These are phyloP conservation scores for Antrozous pallidus DNA, from an alignment of 2,797 vertebrate genomes.

Conservation along the genomic window DNA sequence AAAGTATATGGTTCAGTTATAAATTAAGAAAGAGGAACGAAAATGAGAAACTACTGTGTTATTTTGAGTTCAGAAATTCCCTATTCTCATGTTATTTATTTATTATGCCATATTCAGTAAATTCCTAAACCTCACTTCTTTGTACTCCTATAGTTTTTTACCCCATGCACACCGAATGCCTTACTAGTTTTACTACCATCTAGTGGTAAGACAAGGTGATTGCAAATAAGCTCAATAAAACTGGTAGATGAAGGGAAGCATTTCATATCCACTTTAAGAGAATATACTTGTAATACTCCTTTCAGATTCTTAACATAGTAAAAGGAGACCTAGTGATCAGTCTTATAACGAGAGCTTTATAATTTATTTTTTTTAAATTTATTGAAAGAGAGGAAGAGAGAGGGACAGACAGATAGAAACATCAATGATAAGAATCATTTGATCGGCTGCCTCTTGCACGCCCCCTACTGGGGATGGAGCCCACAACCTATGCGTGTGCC, in stretches of 20 bases:
- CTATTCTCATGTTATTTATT: not conserved
- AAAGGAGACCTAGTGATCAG: not conserved
- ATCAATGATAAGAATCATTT: too few relatives aligned
- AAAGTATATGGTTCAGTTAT: not conserved
- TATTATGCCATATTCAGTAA: not conserved
- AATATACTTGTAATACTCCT: not conserved
- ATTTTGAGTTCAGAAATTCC: not conserved
- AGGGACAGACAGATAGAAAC: too few relatives aligned
- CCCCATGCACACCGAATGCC: not conserved
- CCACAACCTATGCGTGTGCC: too few relatives aligned
- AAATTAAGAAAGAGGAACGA: not conserved
- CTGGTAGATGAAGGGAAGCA: not conserved
- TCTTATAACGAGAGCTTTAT: not conserved
- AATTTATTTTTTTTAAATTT: too few relatives aligned
- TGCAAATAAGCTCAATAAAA: not conserved
- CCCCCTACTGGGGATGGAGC: too few relatives aligned
- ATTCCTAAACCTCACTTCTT: not conserved
- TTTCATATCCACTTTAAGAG: not conserved
- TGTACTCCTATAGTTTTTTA: not conserved
- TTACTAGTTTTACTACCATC: constrained; percentile 49
- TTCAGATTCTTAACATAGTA: not conserved
- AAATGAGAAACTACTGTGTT: not conserved
- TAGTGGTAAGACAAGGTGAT: constrained; percentile 25
- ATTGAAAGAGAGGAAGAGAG: too few relatives aligned
- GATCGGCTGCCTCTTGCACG: too few relatives aligned